Base-by-base conservation (phyloP, 2,113 vertebrate species). In the Neodontobutis hainanensis region DNA sequence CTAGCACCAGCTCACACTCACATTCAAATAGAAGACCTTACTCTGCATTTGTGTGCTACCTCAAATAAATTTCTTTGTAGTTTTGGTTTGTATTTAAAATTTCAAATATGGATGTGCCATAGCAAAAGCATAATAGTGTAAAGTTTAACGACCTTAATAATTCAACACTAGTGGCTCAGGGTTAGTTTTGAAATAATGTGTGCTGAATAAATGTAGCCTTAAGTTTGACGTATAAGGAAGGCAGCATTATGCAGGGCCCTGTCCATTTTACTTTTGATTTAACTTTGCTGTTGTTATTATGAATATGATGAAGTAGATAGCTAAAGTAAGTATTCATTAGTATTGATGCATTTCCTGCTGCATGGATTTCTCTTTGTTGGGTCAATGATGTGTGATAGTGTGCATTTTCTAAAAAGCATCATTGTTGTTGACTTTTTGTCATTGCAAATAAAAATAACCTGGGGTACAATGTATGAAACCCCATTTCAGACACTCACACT, bases 361-460 rank as follows among this genome's bases (percentile, higher is more conserved):
- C 38, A 40, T 40, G 5, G 38, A 40, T 40, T 40, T 40, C 38
- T 40, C 8, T 40, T 40, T 40, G 38, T 40, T 8, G 1, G 38
- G 8, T 2, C 38, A 2, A 46, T 46, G 10, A 8, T 11, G n/a
- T n/a, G n/a, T n/a, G n/a, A n/a, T 46, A 46, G 8, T 56, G 14
- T 73, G 51, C 44, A 12, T 47, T 51, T 36, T 49, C 8, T 40
- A 40, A 40, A 40, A 40, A 40, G 38, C 38, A 4, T 40, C 8
- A 40, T 8, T 40, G 38, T 1, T 4, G 38, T 5, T 40, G 38
- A 40, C 38, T 40, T 40, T 40, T 6, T 36, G 47, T 47, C 45
- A 16, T n/a, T 74, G 58, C 40, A 57, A 49, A 19, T 19, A 71
- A 71, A 57, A 74, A 61, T 68, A 68, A 72, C 69, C 78, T 71